Evolutionary conservation across 2,113 vertebrate genomes (phyloP), one percentile per base, ranked within the genome.

Genomic region (Ariopsis seemanni): DNA sequence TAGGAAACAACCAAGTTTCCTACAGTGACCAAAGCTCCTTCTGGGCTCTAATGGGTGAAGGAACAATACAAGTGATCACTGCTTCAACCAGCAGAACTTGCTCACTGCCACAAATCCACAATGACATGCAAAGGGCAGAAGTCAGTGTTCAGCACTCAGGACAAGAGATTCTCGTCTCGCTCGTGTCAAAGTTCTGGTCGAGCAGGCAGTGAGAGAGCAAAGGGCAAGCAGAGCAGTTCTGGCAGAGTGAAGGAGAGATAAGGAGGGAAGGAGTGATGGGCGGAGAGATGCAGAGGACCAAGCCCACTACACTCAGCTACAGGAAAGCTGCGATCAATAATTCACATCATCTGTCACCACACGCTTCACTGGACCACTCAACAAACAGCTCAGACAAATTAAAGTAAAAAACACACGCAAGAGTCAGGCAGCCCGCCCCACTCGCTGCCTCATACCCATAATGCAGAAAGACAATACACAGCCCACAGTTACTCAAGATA

Each of bases 261-360:
- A 57, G 55, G 42, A 91, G 87, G 89, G 89, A 93, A 91, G 92
- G 88, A 85, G 55, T 85, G 85, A 85, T 69, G 83, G 87, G 74
- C 91, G 86, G 87, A 87, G 89, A 86, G 86, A 90, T 91, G 90
- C 90, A 88, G 92, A 93, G 92, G 92, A 94, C 92, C 91, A 91
- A 90, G 92, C 91, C 93, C 87, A 88, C 89, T 93, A 94, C 93
- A 94, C 93, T 95, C 93, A 92, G 92, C 94, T 94, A 94, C 93
- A 95, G 95, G 92, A 95, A 95, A 92, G 91, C 92, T 89, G 93
- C 93, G 90, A 95, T 96, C 93, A 96, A 95, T 96, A 95, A 96
- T 96, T 96, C 91, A 96, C 93, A 94, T 95, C 94, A 94, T 94
- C 95, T 95, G 95, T 96, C 95, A 95, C 93, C 94, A 93, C 90